These are phyloP conservation scores for Spodoptera littoralis DNA, from an alignment of 2,888 invertebrate species.

Conservation along the genomic window DNA sequence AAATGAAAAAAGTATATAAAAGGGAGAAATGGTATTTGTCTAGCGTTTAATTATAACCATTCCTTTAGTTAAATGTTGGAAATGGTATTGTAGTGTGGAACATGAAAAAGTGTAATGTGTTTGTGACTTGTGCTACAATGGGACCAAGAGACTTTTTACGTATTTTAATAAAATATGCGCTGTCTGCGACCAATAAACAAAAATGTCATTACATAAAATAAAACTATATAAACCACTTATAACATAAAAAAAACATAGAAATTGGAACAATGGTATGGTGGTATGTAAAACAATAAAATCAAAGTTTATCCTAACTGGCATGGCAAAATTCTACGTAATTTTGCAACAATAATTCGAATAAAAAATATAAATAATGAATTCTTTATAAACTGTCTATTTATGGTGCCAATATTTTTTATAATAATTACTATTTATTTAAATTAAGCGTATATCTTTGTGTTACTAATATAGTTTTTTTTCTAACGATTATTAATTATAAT, in stretches of 20 bases:
- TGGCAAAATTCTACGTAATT: no score
- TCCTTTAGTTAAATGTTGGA: slow-evolving; percentile 23
- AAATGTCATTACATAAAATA: background rate
- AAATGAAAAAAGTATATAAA: no score
- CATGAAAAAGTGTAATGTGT: background rate
- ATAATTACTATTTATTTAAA: slow-evolving; percentile 1
- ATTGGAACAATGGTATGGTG: no score
- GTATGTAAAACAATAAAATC: no score
- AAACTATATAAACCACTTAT: no score
- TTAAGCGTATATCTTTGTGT: no score
- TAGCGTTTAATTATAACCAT: slow-evolving; percentile 26
- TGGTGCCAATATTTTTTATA: slow-evolving; percentile 15
- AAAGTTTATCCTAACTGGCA: no score
- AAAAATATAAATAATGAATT: no score
- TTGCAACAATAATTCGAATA: no score
- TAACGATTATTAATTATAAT: no score
- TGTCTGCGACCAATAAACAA: slow-evolving; percentile 3
- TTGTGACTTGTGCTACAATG: slow-evolving; percentile 11
- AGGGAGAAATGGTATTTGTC: background rate
- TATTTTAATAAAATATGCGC: slow-evolving; percentile 11
- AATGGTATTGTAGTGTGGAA: slow-evolving; percentile 3
- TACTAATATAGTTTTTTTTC: no score
- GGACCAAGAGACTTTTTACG: slow-evolving; percentile 32
- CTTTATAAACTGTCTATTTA: background rate
- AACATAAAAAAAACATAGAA: no score